Evolutionary conservation across 2,113 vertebrate genomes (phyloP).

Genomic region (mouse (Mus musculus)): GRCm39 chr6:10164501-10165000

Average conservation of each 20-base stretch:
- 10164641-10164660: slow-evolving; percentile 78
- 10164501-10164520: not conserved
- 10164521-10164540: too few relatives aligned
- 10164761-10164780: slow-evolving; percentile 26
- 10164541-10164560: not conserved
- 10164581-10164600: slow-evolving; percentile 48
- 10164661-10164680: slow-evolving; percentile 82
- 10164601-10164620: slow-evolving; percentile 24
- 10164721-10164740: slow-evolving; percentile 85
- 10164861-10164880: slow-evolving; percentile 67
- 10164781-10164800: slow-evolving; percentile 73
- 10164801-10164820: not conserved
- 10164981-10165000: slow-evolving; percentile 75
- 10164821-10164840: slow-evolving; percentile 37
- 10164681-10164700: slow-evolving; percentile 87
- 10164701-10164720: slow-evolving; percentile 85
- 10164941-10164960: slow-evolving; percentile 77
- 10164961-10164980: slow-evolving; percentile 79
- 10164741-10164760: slow-evolving; percentile 80
- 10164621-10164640: slow-evolving; percentile 83
- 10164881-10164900: slow-evolving; percentile 74
- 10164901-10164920: slow-evolving; percentile 70
- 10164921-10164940: slow-evolving; percentile 77
- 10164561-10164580: too few relatives aligned
- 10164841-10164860: slow-evolving; percentile 58